These are phyloP conservation scores for Sus scrofa DNA, from an alignment of 2,113 vertebrate species.

Conservation along the genomic window DNA sequence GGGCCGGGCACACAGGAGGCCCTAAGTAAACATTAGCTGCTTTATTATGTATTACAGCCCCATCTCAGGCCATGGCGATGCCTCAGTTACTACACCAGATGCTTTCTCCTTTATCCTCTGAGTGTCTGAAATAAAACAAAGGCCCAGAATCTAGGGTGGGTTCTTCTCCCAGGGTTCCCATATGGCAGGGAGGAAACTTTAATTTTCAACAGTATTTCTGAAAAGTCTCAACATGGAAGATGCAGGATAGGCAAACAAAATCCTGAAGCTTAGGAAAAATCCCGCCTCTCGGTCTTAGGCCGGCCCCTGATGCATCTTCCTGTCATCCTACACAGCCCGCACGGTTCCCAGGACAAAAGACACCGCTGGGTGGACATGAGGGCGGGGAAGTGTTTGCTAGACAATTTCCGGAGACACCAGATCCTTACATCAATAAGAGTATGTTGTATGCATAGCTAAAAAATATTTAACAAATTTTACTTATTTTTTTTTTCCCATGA, in stretches of 20 bases:
- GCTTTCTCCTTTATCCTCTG: not conserved
- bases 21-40: not conserved
- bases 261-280: not conserved
- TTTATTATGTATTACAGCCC: too few relatives aligned
- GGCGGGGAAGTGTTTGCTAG: not conserved
- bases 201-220: not conserved
- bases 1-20: not conserved
- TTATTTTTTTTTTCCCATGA: slow-evolving; percentile 38
- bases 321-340: not conserved
- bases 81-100: not conserved
- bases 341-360: not conserved
- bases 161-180: not conserved
- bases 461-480: not conserved
- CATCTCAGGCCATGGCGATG: accelerated
- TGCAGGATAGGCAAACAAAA: not conserved
- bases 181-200: not conserved
- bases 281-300: not conserved
- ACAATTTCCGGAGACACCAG: not conserved
- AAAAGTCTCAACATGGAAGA: not conserved
- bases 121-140: not conserved
- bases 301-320: not conserved
- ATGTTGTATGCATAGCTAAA: not conserved
- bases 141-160: not conserved
- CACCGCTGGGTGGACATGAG: accelerated
- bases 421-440: not conserved